These are phyloP conservation scores for Varanus salvator DNA, from an alignment of 2,113 vertebrate species.

Conservation along the genomic window DNA sequence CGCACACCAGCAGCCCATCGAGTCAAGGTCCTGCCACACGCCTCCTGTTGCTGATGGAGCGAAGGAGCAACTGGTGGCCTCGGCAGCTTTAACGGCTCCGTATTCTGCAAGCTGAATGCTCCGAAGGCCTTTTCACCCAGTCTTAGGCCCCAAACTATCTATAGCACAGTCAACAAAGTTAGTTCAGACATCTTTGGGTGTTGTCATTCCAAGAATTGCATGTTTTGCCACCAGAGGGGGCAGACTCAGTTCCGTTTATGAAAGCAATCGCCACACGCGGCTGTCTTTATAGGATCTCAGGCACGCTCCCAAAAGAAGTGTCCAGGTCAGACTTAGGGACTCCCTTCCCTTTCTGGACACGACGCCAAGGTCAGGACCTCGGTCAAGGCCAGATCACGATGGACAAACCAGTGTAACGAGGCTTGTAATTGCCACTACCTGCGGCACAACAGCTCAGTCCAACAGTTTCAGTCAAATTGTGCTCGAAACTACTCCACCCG, in stretches of 20 bases:
- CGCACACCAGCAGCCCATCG: neutral
- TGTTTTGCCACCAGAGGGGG: slow-evolving; percentile 6
- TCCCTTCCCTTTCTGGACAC: neutral
- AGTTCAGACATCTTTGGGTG: neutral
- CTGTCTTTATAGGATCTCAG: neutral
- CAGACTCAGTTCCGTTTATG: neutral
- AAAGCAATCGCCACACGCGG: neutral
- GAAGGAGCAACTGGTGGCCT: neutral
- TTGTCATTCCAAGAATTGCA: neutral
- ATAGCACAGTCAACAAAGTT: too few relatives aligned
- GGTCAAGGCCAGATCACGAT: neutral
- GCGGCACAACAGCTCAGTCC: slow-evolving; percentile 26
- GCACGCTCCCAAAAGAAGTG: neutral
- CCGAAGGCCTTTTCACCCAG: neutral
- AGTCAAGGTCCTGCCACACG: neutral
- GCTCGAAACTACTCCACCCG: slow-evolving; percentile 71
- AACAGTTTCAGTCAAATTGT: slow-evolving; percentile 62
- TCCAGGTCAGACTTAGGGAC: too few relatives aligned
- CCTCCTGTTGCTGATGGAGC: neutral
- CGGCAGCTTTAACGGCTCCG: neutral
- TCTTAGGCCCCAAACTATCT: neutral
- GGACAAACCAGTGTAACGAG: slow-evolving; percentile 37
- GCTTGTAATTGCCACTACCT: slow-evolving; percentile 63
- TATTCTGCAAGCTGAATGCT: neutral
- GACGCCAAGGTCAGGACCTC: neutral